Evolutionary conservation across 2,888 invertebrate species (phyloP).

Genomic region (Anodontia alba): DNA sequence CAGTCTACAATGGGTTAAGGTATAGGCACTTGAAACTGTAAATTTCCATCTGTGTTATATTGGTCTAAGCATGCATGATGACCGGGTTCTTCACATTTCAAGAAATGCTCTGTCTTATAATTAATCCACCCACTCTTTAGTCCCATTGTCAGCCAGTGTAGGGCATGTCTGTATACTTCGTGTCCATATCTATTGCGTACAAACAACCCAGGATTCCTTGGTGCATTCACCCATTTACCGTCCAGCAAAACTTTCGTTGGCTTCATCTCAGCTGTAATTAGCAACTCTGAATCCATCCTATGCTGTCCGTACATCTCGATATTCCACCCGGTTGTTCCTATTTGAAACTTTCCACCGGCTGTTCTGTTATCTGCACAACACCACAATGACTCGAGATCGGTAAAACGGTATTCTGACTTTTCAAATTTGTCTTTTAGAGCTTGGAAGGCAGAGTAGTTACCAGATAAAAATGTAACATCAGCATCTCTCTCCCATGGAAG

Average conservation of each 20-base stretch:
- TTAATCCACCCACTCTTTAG: constrained; percentile 69
- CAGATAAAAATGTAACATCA: constrained; percentile 71
- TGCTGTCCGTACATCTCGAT: constrained; percentile 79
- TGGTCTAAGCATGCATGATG: constrained; percentile 79
- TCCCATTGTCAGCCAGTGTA: constrained; percentile 72
- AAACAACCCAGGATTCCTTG: constrained; percentile 80
- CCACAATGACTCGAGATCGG: constrained; percentile 30
- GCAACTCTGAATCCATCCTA: constrained; percentile 68
- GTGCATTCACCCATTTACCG: constrained; percentile 76
- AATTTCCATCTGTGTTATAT: constrained; percentile 79
- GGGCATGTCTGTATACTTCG: constrained; percentile 79
- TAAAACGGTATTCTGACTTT: constrained; percentile 46
- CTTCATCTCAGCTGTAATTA: constrained; percentile 50
- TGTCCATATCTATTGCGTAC: constrained; percentile 79
- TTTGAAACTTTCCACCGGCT: constrained; percentile 66
- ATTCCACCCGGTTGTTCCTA: constrained; percentile 66
- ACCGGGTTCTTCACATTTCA: constrained; percentile 64
- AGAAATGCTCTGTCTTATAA: constrained; percentile 73
- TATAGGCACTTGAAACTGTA: constrained; percentile 64
- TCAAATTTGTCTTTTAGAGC: constrained; percentile 44
- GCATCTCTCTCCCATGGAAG: constrained; percentile 83
- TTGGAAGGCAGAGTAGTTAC: constrained; percentile 66
- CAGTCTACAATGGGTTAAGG: constrained; percentile 45
- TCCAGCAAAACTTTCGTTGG: constrained; percentile 74
- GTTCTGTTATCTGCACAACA: constrained; percentile 60